Evolutionary conservation across 2,797 vertebrate genomes (phyloP), one percentile per base, ranked within the genome.

Genomic region (Coluber constrictor): DNA sequence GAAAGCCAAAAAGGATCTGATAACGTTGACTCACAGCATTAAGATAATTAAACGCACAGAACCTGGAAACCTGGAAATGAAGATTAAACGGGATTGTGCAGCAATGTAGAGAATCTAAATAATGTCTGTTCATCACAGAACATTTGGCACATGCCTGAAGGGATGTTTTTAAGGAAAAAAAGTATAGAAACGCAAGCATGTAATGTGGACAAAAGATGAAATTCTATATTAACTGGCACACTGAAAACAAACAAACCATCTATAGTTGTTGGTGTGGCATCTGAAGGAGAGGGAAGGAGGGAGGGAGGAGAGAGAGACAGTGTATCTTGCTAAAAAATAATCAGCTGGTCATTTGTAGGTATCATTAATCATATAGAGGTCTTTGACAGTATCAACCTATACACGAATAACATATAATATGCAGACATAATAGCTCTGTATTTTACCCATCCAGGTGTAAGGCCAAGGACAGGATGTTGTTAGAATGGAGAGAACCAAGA

Each of bases 261-360:
- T 47, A 47, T 79, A 37, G 9, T 20, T 79, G 32, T 20, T 79
- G 32, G 70, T 79, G 18, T 79, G 16, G 32, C 70, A 74, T 37
- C 8, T 74, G 32, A 74, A 29, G 29, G 63, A 32, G 66, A 1
- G 66, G 7, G n/a, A 0, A 29, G 15, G 66, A 0, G n/a, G 6
- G 13, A 1, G 29, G 2, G 3, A 3, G 6, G 6, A 3, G 23
- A 0, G 29, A 66, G 5, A 5, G 11, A 16, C 5, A 5, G 63
- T 32, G 29, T 18, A 70, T 70, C 1, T 16, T n/a, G 6, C n/a
- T 74, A 15, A 37, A 74, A 63, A 74, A 56, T 51, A 87, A 87
- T 55, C 27, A 56, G 3, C 27, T 56, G 51, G 51, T 18, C 47
- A 55, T 87, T 13, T 87, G 13, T 8, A 87, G 29, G 29, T 55